Conservation (phyloP, 2,888 invertebrate genomes). For the Himalopsyche japonica region DNA sequence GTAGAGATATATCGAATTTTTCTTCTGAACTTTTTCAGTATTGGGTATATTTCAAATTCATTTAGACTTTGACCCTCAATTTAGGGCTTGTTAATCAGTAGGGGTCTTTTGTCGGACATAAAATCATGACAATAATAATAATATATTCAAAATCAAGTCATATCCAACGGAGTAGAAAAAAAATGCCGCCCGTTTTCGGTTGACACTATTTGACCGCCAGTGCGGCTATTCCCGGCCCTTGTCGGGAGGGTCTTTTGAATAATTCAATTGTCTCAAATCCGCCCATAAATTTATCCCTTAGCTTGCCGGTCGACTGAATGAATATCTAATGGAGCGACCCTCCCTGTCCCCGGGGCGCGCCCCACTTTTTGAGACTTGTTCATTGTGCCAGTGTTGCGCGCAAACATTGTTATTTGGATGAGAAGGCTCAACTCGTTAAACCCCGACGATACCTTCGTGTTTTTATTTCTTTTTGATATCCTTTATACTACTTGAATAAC, state of each 20-base stretch:
- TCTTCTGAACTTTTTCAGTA: too few species aligned
- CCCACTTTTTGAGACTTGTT: neutral
- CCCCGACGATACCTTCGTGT: neutral
- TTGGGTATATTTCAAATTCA: too few species aligned
- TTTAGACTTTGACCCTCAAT: too few species aligned
- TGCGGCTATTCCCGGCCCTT: neutral
- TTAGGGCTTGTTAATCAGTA: neutral
- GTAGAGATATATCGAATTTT: too few species aligned
- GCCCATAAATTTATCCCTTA: slow-evolving; percentile 2
- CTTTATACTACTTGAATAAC: too few species aligned
- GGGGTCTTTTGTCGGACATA: neutral
- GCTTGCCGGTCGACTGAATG: neutral
- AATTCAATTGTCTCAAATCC: slow-evolving; percentile 25
- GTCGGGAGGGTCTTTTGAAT: slow-evolving; percentile 12
- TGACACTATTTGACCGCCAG: neutral
- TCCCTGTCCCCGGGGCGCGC: neutral
- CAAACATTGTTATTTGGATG: neutral
- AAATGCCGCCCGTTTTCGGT: neutral
- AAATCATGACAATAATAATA: neutral
- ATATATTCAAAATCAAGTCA: neutral
- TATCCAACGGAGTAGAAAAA: neutral
- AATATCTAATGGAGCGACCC: neutral
- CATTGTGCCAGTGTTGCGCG: neutral
- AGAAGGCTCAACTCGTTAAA: neutral
- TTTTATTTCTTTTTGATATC: too few species aligned